Evolutionary conservation across 2,888 invertebrate genomes (phyloP), one percentile per base, ranked within the genome.

Genomic region (Lacanobia wlatinum): DNA sequence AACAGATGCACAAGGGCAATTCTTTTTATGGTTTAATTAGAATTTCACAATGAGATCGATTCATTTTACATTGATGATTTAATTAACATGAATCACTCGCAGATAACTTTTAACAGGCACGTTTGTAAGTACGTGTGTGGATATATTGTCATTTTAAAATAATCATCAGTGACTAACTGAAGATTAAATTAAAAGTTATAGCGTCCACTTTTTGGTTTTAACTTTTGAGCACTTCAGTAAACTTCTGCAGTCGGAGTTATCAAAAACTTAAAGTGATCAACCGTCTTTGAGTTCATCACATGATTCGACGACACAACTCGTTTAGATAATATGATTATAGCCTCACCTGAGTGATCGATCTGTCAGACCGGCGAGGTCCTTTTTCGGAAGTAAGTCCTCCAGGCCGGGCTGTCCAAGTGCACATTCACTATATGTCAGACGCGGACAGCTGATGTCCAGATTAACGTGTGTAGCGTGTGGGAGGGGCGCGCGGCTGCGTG

Each of bases 391-490:
- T 83, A 84, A 87, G 87, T 85, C 83, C 84, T 90, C 89, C 89
- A 90, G 89, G 75, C 67, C 68, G 73, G 77, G 58, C 56, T 72
- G 79, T 87, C 86, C 84, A 88, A 90, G 85, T 90, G 88, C 95
- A 95, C 95, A 92, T 90, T 91, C 95, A 96, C 95, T 92, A 91
- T 85, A 87, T 86, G 89, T 85, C 63, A 72, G 67, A 80, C 84
- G 84, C 83, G 89, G 90, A 91, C 90, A 88, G 89, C 87, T 87
- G 88, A 83, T 86, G 89, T 89, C 74, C 82, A 83, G 74, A 82
- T 83, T 73, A 77, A 84, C 71, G 78, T 68, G 79, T 76, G 73
- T 86, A 84, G 59, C 82, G 84, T 83, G 87, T 86, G 89, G 85
- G 89, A 90, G 91, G 89, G 90, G 91, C 91, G 91, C 88, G 89